Evolutionary conservation across 2,797 vertebrate species (phyloP).

Genomic region (Characodon lateralis): DNA sequence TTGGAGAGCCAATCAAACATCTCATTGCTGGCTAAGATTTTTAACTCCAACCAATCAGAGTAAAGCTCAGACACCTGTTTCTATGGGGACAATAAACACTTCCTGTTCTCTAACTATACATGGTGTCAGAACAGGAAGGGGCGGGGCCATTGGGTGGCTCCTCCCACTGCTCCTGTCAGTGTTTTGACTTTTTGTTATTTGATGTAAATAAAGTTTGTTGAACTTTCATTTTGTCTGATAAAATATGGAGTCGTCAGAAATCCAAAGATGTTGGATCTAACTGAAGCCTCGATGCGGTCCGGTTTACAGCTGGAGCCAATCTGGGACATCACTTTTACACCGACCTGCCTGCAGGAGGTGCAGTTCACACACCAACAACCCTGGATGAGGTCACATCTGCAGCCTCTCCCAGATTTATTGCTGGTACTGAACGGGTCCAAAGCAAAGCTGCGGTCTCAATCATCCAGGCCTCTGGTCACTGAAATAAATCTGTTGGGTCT

Average conservation of each 20-base stretch:
- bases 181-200: background rate
- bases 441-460: too few species aligned
- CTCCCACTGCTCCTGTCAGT: background rate
- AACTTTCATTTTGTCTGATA: background rate
- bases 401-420: too few species aligned
- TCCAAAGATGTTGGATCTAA: background rate
- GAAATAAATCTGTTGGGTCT: too few species aligned
- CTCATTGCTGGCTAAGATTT: slow-evolving; percentile 88
- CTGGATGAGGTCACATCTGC: too few species aligned
- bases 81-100: background rate
- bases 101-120: background rate
- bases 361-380: too few species aligned
- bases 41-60: slow-evolving; percentile 70
- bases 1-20: slow-evolving; percentile 75
- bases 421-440: too few species aligned
- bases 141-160: background rate
- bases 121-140: background rate
- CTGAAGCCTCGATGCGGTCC: background rate
- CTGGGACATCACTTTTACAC: background rate
- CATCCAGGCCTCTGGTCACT: too few species aligned
- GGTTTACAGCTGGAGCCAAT: background rate
- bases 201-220: slow-evolving; percentile 2
- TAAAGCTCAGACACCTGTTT: slow-evolving; percentile 8
- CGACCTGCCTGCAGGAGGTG: background rate
- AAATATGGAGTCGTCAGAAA: background rate